Evolutionary conservation across 2,797 vertebrate species (phyloP).

Genomic region (Clarias laeviceps): DNA sequence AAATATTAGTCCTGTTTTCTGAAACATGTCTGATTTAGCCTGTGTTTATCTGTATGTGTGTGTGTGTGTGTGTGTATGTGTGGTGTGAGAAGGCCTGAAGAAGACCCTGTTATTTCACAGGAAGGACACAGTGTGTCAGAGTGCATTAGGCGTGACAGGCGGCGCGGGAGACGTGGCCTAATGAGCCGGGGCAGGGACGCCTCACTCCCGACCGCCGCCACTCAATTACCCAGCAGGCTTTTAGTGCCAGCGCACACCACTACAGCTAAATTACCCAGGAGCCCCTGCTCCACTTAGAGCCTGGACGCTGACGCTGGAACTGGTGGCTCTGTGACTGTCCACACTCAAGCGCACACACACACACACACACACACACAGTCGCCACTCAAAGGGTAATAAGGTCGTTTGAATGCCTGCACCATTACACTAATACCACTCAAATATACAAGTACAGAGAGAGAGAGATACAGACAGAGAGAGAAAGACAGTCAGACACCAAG

Average conservation of each 20-base stretch:
- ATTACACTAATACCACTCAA: constrained; percentile 79
- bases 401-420: constrained; percentile 82
- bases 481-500: constrained; percentile 35
- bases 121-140: constrained; percentile 80
- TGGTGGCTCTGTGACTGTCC: constrained; percentile 65
- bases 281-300: constrained; percentile 75
- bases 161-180: constrained; percentile 74
- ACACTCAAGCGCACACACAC: constrained; percentile 61
- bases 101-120: constrained; percentile 73
- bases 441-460: constrained; percentile 61
- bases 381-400: constrained; percentile 84
- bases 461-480: constrained; percentile 14
- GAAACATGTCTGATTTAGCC: constrained; percentile 30
- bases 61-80: constrained; percentile 57
- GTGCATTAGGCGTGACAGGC: constrained; percentile 72
- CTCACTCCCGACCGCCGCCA: constrained; percentile 80
- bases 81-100: constrained; percentile 58
- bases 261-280: constrained; percentile 92
- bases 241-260: constrained; percentile 88
- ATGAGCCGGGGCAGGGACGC: constrained; percentile 82
- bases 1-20: constrained; percentile 9
- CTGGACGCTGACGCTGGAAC: constrained; percentile 68
- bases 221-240: constrained; percentile 97
- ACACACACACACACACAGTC: constrained; percentile 58
- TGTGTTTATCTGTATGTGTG: constrained; percentile 48